Evolutionary conservation across 2,113 vertebrate species (phyloP).

Genomic region (Salvator merianae): DNA sequence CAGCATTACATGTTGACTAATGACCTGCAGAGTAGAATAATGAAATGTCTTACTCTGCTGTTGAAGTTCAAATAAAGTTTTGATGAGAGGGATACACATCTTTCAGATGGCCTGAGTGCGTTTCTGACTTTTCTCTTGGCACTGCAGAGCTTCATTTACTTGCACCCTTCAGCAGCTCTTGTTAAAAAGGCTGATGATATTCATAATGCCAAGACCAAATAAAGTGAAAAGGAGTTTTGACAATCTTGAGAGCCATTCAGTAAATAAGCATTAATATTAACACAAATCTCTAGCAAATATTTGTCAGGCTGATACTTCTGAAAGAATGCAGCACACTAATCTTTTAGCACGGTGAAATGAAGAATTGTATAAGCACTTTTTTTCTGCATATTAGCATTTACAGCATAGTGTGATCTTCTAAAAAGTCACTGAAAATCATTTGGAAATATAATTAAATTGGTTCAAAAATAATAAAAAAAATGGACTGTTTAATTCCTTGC

Average conservation of each 20-base stretch:
- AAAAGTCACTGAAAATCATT: neutral
- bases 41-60: neutral
- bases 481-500: neutral
- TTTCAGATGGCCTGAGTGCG: accelerated
- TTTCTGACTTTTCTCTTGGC: neutral
- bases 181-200: neutral
- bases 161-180: conserved; percentile 16
- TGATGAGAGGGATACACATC: conserved; percentile 46
- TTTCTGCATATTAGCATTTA: neutral
- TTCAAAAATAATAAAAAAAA: neutral
- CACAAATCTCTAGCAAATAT: conserved; percentile 15
- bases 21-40: neutral
- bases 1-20: no score
- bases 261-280: conserved; percentile 24
- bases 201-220: neutral
- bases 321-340: neutral
- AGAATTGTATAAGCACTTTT: neutral
- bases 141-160: neutral
- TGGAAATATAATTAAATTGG: neutral
- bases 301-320: neutral
- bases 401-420: neutral
- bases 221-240: neutral
- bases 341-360: neutral
- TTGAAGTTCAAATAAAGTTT: neutral
- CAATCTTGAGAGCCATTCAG: conserved; percentile 23